A percentile compares a stretch with the other conserved stretches of the same genome.
phyloP scores from a whole-genome alignment of 37 sponge, comb jelly and placozoan species.

The Geodia barretti region DNA sequence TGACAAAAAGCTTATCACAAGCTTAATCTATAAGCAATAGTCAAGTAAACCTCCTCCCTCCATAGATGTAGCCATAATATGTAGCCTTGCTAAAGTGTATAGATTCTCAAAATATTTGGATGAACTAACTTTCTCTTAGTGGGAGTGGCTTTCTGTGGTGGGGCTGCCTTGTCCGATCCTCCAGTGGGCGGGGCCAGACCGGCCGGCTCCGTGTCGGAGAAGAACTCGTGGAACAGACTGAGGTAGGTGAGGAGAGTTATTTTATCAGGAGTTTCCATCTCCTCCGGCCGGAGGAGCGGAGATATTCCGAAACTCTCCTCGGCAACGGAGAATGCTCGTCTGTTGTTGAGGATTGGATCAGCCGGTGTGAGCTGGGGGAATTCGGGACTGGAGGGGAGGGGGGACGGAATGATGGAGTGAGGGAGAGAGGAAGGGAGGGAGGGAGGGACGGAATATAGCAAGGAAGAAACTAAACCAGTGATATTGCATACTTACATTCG shows the following conservation, averaged over 20 bases:
- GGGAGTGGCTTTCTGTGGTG: not conserved
- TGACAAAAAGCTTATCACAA: too few species aligned
- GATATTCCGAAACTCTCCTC: slow-evolving; percentile 62
- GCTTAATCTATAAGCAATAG: too few species aligned
- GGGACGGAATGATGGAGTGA: slow-evolving; percentile 1
- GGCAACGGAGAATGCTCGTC: slow-evolving; percentile 71
- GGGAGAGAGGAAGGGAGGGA: not conserved
- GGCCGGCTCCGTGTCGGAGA: slow-evolving; percentile 61
- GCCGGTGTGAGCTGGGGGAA: slow-evolving; percentile 34
- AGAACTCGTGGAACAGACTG: slow-evolving; percentile 66
- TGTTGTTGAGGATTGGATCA: slow-evolving; percentile 34
- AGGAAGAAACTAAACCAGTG: too few species aligned
- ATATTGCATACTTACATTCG: too few species aligned
- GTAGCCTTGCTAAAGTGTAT: too few species aligned
- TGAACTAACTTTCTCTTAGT: not conserved
- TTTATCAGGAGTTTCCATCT: slow-evolving; percentile 73
- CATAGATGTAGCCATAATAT: too few species aligned
- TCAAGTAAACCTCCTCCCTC: too few species aligned
- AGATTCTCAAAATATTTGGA: not conserved
- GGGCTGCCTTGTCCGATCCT: not conserved
- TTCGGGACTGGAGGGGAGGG: slow-evolving; percentile 34
- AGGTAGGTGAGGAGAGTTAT: slow-evolving; percentile 77
- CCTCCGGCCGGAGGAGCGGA: slow-evolving; percentile 64
- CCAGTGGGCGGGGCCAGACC: not conserved
- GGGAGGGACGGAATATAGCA: not conserved